Evolutionary conservation across 2,888 invertebrate genomes (phyloP), one percentile per base, ranked within the genome.

Genomic region (Scelioninae gen. 2): DNA sequence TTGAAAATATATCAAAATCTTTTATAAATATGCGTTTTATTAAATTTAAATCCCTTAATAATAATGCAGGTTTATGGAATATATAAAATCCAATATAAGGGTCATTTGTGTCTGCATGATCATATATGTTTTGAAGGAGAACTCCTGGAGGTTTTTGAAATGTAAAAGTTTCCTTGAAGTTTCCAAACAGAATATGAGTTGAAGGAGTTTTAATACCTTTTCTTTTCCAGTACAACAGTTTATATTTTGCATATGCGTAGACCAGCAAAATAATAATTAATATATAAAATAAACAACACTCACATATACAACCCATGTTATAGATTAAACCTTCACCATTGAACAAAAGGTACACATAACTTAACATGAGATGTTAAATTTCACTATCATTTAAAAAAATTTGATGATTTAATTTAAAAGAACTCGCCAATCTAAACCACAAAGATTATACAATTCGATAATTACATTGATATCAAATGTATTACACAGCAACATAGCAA

Each of bases 51-150:
- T 86, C 84, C 60, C 86, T 81, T 0, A 89, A 25, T 1, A 89
- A 74, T 9, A 89, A 74, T 35, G 82, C 80, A 0, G 89, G 89
- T 58, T 84, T 85, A 41, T 87, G 84, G 28, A 88, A 85, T 10
- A 87, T 82, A 58, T 86, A 89, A 39, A 89, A 84, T 1, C 89
- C 89, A 37, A 88, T 86, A 74, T 83, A 88, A 0, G 79, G 80
- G 16, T 78, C 82, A 0, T 79, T 72, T 0, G 77, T 55, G 15
- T 78, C 64, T 2, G 78, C 80, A 28, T 55, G 70, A 11, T 83
- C 72, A 55, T 83, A 82, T 15, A 84, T 80, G 2, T 81, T 77
- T 19, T 78, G 77, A 13, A 83, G 63, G 0, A 79, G 48, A 18
- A 79, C 61, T 13, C 77, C 78, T 1, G 83, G 81, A 2, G 81